Evolutionary conservation across 1,140 invertebrate genomes (phyloP).

Genomic region (Cephus cinctus): DNA sequence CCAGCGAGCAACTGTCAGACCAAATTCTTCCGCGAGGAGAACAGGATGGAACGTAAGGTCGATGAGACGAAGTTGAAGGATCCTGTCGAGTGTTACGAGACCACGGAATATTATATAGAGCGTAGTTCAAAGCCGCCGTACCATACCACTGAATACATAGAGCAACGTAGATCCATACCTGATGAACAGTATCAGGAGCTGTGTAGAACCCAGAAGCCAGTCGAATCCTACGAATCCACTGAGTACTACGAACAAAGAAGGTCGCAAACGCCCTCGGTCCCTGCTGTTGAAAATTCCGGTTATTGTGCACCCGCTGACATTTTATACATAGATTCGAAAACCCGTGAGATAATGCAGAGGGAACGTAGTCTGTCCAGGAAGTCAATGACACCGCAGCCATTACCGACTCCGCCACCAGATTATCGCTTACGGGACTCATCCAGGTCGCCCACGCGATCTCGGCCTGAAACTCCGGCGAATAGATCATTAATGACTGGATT

Average conservation of each 20-base stretch:
- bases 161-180: no score
- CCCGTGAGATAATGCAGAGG: conserved; percentile 22
- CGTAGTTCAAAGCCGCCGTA: no score
- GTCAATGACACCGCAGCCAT: conserved; percentile 37
- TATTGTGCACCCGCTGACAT: conserved; percentile 45
- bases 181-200: no score
- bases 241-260: conserved; percentile 23
- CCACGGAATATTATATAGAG: no score
- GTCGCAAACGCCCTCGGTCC: conserved; percentile 40
- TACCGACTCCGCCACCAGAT: conserved; percentile 49
- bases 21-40: no score
- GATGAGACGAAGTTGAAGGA: no score
- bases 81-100: no score
- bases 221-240: conserved; percentile 14
- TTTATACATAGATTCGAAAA: conserved; percentile 36
- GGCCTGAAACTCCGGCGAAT: conserved; percentile 34
- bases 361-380: conserved; percentile 18
- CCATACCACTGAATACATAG: no score
- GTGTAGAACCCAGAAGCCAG: conserved; percentile 26
- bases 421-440: conserved; percentile 44
- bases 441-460: conserved; percentile 37
- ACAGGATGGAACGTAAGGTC: no score
- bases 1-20: no score
- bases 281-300: conserved; percentile 23
- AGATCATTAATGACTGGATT: conserved; percentile 31